Evolutionary conservation across 2,888 invertebrate species (phyloP).

Genomic region (Pyrrhosoma nymphula): DNA sequence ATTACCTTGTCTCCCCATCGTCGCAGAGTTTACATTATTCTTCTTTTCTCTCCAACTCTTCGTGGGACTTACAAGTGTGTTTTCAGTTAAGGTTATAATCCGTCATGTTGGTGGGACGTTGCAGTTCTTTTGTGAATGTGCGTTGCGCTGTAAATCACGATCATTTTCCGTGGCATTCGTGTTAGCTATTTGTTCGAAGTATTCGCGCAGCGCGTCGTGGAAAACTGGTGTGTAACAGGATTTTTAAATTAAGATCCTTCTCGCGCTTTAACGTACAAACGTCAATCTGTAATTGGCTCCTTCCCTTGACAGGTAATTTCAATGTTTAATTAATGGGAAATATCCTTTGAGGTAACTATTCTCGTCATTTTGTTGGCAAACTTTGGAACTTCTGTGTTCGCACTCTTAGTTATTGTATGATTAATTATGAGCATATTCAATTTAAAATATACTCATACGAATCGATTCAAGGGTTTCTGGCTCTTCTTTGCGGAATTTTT

Average conservation of each 20-base stretch:
- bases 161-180: neutral
- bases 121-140: neutral
- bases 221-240: neutral
- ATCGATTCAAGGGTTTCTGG: too few species aligned
- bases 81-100: too few species aligned
- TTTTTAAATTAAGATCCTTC: neutral
- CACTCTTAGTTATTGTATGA: too few species aligned
- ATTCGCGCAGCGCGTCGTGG: neutral
- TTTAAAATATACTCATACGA: too few species aligned
- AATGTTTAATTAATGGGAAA: neutral
- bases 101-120: too few species aligned
- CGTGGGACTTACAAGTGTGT: too few species aligned
- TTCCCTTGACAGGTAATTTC: neutral
- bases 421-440: too few species aligned
- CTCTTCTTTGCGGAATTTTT: too few species aligned
- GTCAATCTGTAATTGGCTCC: neutral
- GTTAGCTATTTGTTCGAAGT: neutral
- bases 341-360: neutral
- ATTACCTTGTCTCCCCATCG: too few species aligned
- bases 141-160: neutral
- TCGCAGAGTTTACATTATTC: too few species aligned
- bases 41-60: too few species aligned
- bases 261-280: neutral
- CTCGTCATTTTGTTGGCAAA: neutral
- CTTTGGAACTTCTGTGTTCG: neutral